A percentile compares a stretch with the other conserved stretches of the same genome.
Conservation (phyloP, 2,113 vertebrate species). For the Dipodomys stephensi region DNA sequence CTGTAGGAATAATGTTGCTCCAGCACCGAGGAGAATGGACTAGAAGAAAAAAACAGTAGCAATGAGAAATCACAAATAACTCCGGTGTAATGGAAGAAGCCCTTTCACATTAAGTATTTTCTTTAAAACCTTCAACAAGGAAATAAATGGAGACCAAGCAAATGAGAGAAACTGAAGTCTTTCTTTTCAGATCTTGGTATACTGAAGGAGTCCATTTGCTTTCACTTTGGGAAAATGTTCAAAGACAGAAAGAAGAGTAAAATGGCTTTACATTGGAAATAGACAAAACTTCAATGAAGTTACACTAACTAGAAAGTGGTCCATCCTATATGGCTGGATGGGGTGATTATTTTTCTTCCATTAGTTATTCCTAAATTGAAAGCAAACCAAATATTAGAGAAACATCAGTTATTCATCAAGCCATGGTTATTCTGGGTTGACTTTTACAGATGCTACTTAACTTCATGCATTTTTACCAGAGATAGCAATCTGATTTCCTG, state of each 20-base stretch:
- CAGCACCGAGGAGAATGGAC: background rate
- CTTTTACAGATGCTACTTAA: background rate
- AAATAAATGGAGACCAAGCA: background rate
- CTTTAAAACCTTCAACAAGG: background rate
- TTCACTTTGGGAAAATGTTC: background rate
- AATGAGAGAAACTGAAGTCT: background rate
- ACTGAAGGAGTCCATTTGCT: background rate
- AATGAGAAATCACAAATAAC: background rate
- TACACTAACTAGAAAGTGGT: rapidly evolving
- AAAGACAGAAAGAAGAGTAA: background rate
- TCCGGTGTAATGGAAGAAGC: no score
- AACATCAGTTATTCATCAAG: background rate
- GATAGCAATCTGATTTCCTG: background rate
- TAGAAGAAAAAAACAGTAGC: background rate
- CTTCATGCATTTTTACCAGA: background rate
- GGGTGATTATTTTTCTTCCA: background rate
- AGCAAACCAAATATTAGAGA: background rate
- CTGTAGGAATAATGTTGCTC: background rate
- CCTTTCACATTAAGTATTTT: background rate
- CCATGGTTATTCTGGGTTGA: background rate
- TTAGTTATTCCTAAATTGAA: background rate
- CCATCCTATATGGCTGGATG: background rate
- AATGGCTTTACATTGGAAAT: background rate
- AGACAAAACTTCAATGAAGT: background rate
- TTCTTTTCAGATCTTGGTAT: background rate